Evolutionary conservation across 2,888 invertebrate species (phyloP).

Genomic region (Acrocyrtus sp.): DNA sequence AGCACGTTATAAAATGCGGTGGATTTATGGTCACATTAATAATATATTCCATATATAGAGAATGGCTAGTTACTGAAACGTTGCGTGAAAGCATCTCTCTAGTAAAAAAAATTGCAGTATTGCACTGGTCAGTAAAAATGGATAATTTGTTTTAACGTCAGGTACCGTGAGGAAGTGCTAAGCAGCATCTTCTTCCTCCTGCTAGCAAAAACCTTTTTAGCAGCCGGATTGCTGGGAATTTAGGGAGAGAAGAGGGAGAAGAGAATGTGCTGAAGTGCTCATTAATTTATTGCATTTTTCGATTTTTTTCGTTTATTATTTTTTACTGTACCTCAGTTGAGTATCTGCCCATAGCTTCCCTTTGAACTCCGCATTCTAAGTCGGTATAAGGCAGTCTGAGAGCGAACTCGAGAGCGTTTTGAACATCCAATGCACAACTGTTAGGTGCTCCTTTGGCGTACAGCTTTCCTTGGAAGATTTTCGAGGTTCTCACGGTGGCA

Average conservation of each 20-base stretch:
- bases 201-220: too few relatives aligned
- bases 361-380: slow-evolving; percentile 90
- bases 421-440: slow-evolving; percentile 89
- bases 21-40: slow-evolving; percentile 37
- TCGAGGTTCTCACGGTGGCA: slow-evolving; percentile 89
- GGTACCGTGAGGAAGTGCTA: too few relatives aligned
- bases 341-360: slow-evolving; percentile 86
- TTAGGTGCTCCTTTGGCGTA: slow-evolving; percentile 95
- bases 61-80: slow-evolving; percentile 2
- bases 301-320: not conserved
- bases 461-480: slow-evolving; percentile 92
- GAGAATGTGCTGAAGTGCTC: too few relatives aligned
- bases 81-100: not conserved
- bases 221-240: too few relatives aligned
- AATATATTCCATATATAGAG: too few relatives aligned
- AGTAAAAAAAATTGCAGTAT: too few relatives aligned
- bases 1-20: slow-evolving; percentile 13
- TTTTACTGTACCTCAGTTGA: slow-evolving; percentile 80
- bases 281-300: too few relatives aligned
- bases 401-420: slow-evolving; percentile 89
- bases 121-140: too few relatives aligned
- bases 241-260: too few relatives aligned
- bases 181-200: too few relatives aligned
- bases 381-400: slow-evolving; percentile 92
- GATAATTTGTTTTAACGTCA: slow-evolving; percentile 35